Base-by-base conservation (phyloP, 2,888 invertebrate species). In the Brenthis ino region DNA sequence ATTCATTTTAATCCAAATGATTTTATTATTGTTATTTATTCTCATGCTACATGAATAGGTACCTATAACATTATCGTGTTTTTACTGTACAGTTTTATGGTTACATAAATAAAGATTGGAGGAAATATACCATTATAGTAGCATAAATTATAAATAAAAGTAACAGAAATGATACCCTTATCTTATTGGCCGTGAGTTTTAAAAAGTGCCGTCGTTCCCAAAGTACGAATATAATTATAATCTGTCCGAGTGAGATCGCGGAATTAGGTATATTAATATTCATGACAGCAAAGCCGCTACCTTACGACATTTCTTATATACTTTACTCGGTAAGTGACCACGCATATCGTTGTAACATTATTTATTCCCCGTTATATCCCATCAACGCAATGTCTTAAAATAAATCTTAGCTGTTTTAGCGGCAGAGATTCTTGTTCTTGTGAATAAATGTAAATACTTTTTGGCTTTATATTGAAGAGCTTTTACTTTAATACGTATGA, bases 331-430 rank as follows among this genome's bases (percentile, higher is more conserved):
- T 60, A 56, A 67, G 24, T 63, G 56, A 67, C 67, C 63, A 51
- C 50, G 61, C 63, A 67, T 67, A 67, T 56, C 61, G 33, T 50
- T 43, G 13, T n/a, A 51, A 51, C 61, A 67, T 63, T 67, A 67
- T 67, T 67, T 61, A 67, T 61, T 67, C 67, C 37, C 51, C 61
- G 67, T 67, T 67, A 67, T 50, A 67, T 33, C 54, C 61, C 67
- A 43, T 67, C 61, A 61, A 16, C 51, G 11, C 51, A 63, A 50
- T 67, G 61, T 60, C 67, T 61, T 43, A 56, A 48, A 33, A 63
- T 67, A 67, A 67, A 63, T 67, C 61, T 67, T 56, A 55, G 55
- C 24, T 51, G 53, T 8, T 56, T 61, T 61, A 61, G 50, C 56
- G 50, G 60, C 24, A n/a, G 54, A 56, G 61, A 63, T 67, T 61